phyloP scores from a whole-genome alignment of 92 coral and sea anemone species.

The Phymanthus crucifer region DNA sequence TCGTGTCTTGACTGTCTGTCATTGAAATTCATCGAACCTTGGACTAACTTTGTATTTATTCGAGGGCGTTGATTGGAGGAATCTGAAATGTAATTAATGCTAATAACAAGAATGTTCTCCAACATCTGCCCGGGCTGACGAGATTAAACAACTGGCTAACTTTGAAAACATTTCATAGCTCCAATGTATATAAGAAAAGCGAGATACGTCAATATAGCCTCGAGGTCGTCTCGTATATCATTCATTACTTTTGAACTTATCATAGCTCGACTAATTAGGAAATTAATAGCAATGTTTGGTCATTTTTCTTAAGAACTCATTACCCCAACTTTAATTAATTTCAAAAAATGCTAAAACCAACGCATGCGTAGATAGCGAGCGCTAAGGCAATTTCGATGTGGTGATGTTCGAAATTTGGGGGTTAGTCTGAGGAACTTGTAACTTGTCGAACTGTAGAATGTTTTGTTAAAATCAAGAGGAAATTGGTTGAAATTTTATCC shows the following conservation, averaged over 20 bases:
- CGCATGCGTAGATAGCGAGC: slow-evolving; percentile 24
- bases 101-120: slow-evolving; percentile 71
- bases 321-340: slow-evolving; percentile 32
- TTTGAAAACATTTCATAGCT: slow-evolving; percentile 47
- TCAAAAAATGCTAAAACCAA: background rate
- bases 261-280: slow-evolving; percentile 76
- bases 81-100: slow-evolving; percentile 93
- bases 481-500: slow-evolving; percentile 17
- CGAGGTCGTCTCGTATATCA: slow-evolving; percentile 62
- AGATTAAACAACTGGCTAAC: slow-evolving; percentile 73
- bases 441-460: background rate
- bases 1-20: no score
- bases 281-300: slow-evolving; percentile 84
- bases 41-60: slow-evolving; percentile 88
- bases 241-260: slow-evolving; percentile 65
- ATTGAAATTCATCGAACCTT: slow-evolving; percentile 71
- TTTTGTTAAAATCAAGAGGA: background rate
- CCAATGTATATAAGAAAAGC: slow-evolving; percentile 32
- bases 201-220: slow-evolving; percentile 71
- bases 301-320: slow-evolving; percentile 62
- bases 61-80: slow-evolving; percentile 77
- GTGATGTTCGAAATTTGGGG: background rate
- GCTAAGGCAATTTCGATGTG: background rate
- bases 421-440: background rate
- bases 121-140: slow-evolving; percentile 67